These are phyloP conservation scores for Drosophila navojoa DNA, from an alignment of 1,140 invertebrate genomes.

Conservation along the genomic window DNA sequence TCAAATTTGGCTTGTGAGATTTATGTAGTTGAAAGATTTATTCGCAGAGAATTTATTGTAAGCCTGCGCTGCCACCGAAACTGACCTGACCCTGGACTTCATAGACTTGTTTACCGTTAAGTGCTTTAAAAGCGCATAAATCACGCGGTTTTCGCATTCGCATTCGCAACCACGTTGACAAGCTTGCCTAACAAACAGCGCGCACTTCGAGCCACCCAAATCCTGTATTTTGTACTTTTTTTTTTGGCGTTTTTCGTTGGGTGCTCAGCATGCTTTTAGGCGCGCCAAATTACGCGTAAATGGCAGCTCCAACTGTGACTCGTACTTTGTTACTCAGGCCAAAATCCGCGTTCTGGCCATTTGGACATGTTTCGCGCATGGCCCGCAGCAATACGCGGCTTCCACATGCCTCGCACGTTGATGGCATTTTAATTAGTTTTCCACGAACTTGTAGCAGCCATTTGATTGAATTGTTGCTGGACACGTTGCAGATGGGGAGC, in stretches of 20 bases:
- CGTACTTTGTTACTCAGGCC: neutral
- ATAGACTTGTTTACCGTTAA: constrained; percentile 75
- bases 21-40: constrained; percentile 82
- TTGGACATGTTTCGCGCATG: constrained; percentile 28
- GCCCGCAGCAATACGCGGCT: constrained; percentile 51
- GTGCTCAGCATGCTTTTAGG: constrained; percentile 56
- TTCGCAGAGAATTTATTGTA: constrained; percentile 73
- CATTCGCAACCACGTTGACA: constrained; percentile 63
- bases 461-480: constrained; percentile 75
- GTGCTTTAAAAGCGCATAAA: constrained; percentile 82
- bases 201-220: constrained; percentile 14
- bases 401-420: constrained; percentile 50
- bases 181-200: constrained; percentile 56
- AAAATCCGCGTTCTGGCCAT: constrained; percentile 26
- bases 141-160: constrained; percentile 72
- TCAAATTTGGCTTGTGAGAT: constrained; percentile 77
- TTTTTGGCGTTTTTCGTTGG: constrained; percentile 4
- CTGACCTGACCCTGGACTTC: constrained; percentile 61
- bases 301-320: constrained; percentile 63
- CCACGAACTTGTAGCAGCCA: constrained; percentile 74
- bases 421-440: constrained; percentile 82
- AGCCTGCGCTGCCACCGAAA: constrained; percentile 17
- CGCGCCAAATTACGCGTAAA: constrained; percentile 77
- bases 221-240: constrained; percentile 15
- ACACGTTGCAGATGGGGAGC: neutral